A percentile compares a stretch with the other conserved stretches of the same genome.
Evolutionary conservation across 2,888 invertebrate genomes (phyloP).

Genomic region (Coenonympha arcania): DNA sequence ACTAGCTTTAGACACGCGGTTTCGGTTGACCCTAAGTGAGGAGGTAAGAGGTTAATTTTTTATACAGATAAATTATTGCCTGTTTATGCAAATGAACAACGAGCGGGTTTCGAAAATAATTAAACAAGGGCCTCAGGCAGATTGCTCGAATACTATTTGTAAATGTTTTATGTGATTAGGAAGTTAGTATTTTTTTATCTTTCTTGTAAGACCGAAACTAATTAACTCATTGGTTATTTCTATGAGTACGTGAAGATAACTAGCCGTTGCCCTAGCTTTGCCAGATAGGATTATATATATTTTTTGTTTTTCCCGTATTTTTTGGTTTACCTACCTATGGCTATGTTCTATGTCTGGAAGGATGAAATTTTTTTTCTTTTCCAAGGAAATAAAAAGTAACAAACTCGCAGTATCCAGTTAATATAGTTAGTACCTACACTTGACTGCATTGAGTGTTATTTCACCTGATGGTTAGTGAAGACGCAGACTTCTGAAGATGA

Average conservation of each 20-base stretch:
- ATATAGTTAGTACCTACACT: too few species aligned
- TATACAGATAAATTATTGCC: slow-evolving; percentile 66
- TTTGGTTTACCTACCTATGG: too few species aligned
- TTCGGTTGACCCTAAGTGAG: slow-evolving; percentile 64
- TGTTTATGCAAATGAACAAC: slow-evolving; percentile 66
- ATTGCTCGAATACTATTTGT: slow-evolving; percentile 51
- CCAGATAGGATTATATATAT: too few species aligned
- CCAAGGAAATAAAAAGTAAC: too few species aligned
- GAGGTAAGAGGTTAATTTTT: slow-evolving; percentile 65
- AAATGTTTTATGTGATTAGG: slow-evolving; percentile 63
- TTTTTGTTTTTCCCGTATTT: not conserved
- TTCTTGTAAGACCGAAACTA: slow-evolving; percentile 35
- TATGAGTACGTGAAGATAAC: too few species aligned
- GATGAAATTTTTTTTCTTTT: too few species aligned
- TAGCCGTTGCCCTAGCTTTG: too few species aligned
- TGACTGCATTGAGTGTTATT: too few species aligned
- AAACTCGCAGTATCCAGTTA: too few species aligned
- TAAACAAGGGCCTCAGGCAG: slow-evolving; percentile 61
- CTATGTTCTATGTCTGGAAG: too few species aligned
- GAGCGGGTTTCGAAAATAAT: slow-evolving; percentile 58
- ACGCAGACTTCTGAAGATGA: too few species aligned
- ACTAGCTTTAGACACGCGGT: slow-evolving; percentile 63
- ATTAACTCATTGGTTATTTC: slow-evolving; percentile 31
- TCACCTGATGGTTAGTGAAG: too few species aligned
- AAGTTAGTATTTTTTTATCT: slow-evolving; percentile 39